Evolutionary conservation across 2,888 invertebrate species (phyloP), one percentile per base, ranked within the genome.

Genomic region (Cheilosia scutellata): DNA sequence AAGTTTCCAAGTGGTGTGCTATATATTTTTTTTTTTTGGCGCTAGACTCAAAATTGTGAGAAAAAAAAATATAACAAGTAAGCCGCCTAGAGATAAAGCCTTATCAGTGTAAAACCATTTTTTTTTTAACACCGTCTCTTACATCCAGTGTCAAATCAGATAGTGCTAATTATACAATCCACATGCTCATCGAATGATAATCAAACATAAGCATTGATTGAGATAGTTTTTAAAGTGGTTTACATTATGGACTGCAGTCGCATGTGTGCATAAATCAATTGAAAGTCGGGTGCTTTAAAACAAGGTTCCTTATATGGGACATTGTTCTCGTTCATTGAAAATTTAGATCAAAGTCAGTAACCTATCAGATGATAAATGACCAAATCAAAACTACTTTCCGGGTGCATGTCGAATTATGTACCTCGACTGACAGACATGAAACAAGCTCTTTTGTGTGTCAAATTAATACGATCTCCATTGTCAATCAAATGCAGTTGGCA

Each of bases 11-110:
- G 44, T 40, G 29, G 1, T 44, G 31, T 51, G 53, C 55, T 58
- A 16, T 16, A 7, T 4, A 77, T 60, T 60, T 60, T 58, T 76
- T 4, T 68, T 60, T 60, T 60, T 58, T 76, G 58, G 65, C 44
- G 49, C 37, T 57, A 37, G 33, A 33, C 9, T 33, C 9, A 33
- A 47, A 25, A 57, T 37, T 16, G 5, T 47, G 40, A 16, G 25
- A n/a, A 27, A 33, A 33, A 16, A 68, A 40, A 9, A 29, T n/a
- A n/a, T n/a, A 16, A 68, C 33, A 76, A 76, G 76, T 77, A 68
- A 77, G 68, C 60, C 66, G 27, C 65, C 16, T 49, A 27, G 63
- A 55, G 63, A 65, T 75, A 57, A 25, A 11, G 31, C 4, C 4
- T 70, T 47, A 44, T 57, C 57, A 70, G 76, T 63, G 55, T 63